phyloP scores from a whole-genome alignment of 2,888 invertebrate species.

The Toxonevra muliebris region DNA sequence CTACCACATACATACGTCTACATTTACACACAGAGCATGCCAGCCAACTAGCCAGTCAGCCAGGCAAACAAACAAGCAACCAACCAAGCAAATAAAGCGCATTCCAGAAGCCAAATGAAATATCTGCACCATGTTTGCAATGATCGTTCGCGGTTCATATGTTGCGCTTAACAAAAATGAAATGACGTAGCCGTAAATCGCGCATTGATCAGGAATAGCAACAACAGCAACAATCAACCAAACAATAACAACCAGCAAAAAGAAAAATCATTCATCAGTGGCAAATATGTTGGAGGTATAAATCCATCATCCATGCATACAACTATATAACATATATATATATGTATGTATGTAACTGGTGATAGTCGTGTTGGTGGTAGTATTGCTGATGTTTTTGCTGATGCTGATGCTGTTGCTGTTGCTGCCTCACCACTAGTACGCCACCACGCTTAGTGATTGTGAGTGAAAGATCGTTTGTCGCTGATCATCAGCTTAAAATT shows the following conservation, averaged over 20 bases:
- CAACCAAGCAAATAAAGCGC: slow-evolving; percentile 45
- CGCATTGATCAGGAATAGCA: slow-evolving; percentile 23
- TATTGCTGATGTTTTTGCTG: slow-evolving; percentile 19
- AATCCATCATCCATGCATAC: slow-evolving; percentile 60
- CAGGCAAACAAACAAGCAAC: background rate
- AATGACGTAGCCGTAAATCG: slow-evolving; percentile 42
- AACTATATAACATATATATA: too few species aligned
- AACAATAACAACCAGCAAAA: too few species aligned
- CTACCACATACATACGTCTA: slow-evolving; percentile 4
- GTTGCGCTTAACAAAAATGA: slow-evolving; percentile 14
- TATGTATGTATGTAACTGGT: background rate
- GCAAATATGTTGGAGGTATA: slow-evolving; percentile 65
- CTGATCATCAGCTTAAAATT: slow-evolving; percentile 63
- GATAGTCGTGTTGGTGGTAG: slow-evolving; percentile 31
- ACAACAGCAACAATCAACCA: background rate
- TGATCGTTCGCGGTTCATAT: slow-evolving; percentile 26
- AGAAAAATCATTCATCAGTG: slow-evolving; percentile 63
- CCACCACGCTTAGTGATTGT: slow-evolving; percentile 19
- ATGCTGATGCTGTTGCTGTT: slow-evolving; percentile 21
- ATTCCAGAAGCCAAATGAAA: slow-evolving; percentile 63
- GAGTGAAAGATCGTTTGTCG: slow-evolving; percentile 63
- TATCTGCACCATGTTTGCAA: slow-evolving; percentile 59
- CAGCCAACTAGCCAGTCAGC: too few species aligned
- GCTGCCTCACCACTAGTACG: slow-evolving; percentile 25
- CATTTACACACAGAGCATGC: slow-evolving; percentile 5